phyloP scores from a whole-genome alignment of 2,797 vertebrate species.

The Spheniscus humboldti region DNA sequence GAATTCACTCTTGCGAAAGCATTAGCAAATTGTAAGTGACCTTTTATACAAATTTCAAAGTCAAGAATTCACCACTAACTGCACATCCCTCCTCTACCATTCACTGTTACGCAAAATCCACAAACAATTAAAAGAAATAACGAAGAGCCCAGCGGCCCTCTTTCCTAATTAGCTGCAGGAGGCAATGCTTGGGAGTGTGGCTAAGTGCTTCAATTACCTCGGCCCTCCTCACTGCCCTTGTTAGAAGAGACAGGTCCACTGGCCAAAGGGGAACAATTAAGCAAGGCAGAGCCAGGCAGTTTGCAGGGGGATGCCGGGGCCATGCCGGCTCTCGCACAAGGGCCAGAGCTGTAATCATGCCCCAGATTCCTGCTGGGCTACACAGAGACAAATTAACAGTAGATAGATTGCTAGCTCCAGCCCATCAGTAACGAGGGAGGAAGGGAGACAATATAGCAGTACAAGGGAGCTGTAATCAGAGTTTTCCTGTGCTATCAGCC shows the following conservation, averaged over 20 bases:
- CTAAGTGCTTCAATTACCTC: slow-evolving; percentile 65
- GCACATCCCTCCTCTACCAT: slow-evolving; percentile 50
- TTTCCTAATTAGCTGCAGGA: slow-evolving; percentile 72
- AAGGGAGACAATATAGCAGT: not conserved
- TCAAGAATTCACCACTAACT: slow-evolving; percentile 1
- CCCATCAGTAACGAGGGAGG: not conserved
- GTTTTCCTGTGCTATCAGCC: not conserved
- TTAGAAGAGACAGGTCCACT: slow-evolving; percentile 57
- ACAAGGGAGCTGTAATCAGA: not conserved
- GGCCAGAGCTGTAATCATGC: slow-evolving; percentile 18
- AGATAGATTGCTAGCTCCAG: slow-evolving; percentile 37
- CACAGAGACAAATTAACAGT: slow-evolving; percentile 23
- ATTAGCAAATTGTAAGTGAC: slow-evolving; percentile 70
- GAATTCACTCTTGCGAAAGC: slow-evolving; percentile 61
- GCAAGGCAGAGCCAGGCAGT: slow-evolving; percentile 15
- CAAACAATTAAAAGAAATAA: slow-evolving; percentile 76
- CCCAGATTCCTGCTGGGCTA: slow-evolving; percentile 31
- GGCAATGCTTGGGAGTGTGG: slow-evolving; percentile 55
- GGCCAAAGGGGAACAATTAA: slow-evolving; percentile 72
- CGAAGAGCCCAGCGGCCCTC: slow-evolving; percentile 61
- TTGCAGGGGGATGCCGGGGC: slow-evolving; percentile 31
- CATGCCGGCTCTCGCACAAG: not conserved
- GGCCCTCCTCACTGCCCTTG: slow-evolving; percentile 51
- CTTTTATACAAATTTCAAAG: slow-evolving; percentile 62
- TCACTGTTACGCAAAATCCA: slow-evolving; percentile 65